Conservation (phyloP, 2,113 vertebrate species). For the Hippocampus comes region DNA sequence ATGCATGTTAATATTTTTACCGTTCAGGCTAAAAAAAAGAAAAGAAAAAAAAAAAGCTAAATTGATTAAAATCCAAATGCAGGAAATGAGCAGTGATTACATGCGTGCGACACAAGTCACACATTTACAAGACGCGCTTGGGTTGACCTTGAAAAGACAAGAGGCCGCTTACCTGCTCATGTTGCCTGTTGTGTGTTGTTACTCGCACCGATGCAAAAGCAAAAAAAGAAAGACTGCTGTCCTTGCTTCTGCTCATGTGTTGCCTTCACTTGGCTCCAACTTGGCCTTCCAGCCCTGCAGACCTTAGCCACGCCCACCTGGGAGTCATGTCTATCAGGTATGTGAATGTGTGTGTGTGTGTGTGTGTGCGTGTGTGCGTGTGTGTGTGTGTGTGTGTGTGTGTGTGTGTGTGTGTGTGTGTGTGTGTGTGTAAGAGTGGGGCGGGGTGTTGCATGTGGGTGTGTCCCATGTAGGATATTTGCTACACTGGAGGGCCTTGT, state of each 20-base stretch:
- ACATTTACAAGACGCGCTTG: not conserved
- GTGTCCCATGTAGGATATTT: not conserved
- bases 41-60: not conserved
- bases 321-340: not conserved
- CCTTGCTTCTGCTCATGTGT: not conserved
- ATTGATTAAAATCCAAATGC: not conserved
- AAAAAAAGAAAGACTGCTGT: not conserved
- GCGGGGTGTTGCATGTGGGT: not conserved
- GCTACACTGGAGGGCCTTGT: not conserved
- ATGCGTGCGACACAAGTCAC: not conserved
- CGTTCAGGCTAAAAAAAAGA: too few species aligned
- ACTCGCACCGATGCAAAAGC: not conserved
- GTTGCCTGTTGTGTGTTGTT: not conserved
- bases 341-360: not conserved
- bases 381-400: not conserved
- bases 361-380: not conserved
- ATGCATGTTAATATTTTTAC: not conserved
- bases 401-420: not conserved
- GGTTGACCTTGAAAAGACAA: not conserved
- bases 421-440: not conserved
- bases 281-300: not conserved
- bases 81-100: not conserved
- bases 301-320: not conserved
- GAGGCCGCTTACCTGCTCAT: constrained; percentile 4
- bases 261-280: constrained; percentile 3